Percentiles rank a stretch among this genome's conserved stretches.
phyloP scores from a whole-genome alignment of 2,113 vertebrate species.

The Anarrhichthys ocellatus region DNA sequence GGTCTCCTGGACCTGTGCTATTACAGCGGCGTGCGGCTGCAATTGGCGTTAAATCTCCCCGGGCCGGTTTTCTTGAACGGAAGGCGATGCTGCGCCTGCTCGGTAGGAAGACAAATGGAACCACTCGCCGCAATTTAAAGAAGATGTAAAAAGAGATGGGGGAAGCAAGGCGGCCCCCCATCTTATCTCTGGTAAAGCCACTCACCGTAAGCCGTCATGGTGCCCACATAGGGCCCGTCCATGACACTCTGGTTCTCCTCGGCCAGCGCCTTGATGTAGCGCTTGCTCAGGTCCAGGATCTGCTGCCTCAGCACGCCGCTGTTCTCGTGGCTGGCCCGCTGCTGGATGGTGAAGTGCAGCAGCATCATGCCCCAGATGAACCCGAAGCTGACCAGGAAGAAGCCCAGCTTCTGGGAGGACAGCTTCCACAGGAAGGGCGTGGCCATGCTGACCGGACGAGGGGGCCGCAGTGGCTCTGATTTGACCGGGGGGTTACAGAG shows the following conservation, averaged over 20 bases:
- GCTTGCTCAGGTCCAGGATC: slow-evolving; percentile 98
- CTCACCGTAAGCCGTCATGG: slow-evolving; percentile 98
- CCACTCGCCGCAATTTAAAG: slow-evolving; percentile 24
- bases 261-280: slow-evolving; percentile 97
- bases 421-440: slow-evolving; percentile 94
- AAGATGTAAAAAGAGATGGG: slow-evolving; percentile 2
- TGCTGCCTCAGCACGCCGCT: slow-evolving; percentile 94
- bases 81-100: neutral
- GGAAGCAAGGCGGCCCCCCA: neutral
- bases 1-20: slow-evolving; percentile 41
- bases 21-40: slow-evolving; percentile 37
- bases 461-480: slow-evolving; percentile 9
- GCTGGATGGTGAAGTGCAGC: slow-evolving; percentile 98
- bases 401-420: slow-evolving; percentile 98
- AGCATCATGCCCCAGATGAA: slow-evolving; percentile 99
- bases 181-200: neutral
- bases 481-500: slow-evolving; percentile 1
- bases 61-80: neutral
- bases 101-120: slow-evolving; percentile 29
- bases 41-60: slow-evolving; percentile 21
- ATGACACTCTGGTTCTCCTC: slow-evolving; percentile 97
- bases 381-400: slow-evolving; percentile 97
- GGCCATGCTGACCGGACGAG: slow-evolving; percentile 85
- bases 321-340: slow-evolving; percentile 94
- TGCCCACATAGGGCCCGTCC: slow-evolving; percentile 97